phyloP scores from a whole-genome alignment of 2,797 vertebrate species.

The Esox lucius region DNA sequence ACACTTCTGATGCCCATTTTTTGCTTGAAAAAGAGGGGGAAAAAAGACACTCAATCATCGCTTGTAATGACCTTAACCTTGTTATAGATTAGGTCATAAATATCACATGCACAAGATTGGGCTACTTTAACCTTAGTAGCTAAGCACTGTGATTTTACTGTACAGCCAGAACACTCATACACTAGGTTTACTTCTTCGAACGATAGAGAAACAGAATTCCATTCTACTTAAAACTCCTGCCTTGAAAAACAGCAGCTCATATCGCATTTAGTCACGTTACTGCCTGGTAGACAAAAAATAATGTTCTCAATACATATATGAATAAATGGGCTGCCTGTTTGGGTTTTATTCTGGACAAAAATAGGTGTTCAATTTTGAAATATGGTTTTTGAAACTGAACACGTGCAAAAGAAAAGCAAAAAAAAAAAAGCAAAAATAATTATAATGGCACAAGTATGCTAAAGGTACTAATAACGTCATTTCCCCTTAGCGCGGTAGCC shows the following conservation, averaged over 20 bases:
- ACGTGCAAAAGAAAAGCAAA: slow-evolving; percentile 59
- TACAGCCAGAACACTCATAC: slow-evolving; percentile 37
- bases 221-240: slow-evolving; percentile 45
- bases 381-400: slow-evolving; percentile 53
- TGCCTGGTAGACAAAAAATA: slow-evolving; percentile 38
- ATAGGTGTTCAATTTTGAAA: slow-evolving; percentile 40
- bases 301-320: slow-evolving; percentile 35
- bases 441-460: slow-evolving; percentile 62
- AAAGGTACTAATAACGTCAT: slow-evolving; percentile 58
- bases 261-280: slow-evolving; percentile 39
- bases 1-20: slow-evolving; percentile 35
- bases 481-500: slow-evolving; percentile 59
- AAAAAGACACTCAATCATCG: slow-evolving; percentile 44
- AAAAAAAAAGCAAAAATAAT: slow-evolving; percentile 3
- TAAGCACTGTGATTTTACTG: slow-evolving; percentile 36
- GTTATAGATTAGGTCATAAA: slow-evolving; percentile 49
- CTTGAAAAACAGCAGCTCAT: slow-evolving; percentile 53
- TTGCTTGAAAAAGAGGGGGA: slow-evolving; percentile 28
- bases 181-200: slow-evolving; percentile 36
- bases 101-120: slow-evolving; percentile 52
- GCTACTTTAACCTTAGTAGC: slow-evolving; percentile 37
- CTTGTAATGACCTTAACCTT: slow-evolving; percentile 40
- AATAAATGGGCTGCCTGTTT: slow-evolving; percentile 31
- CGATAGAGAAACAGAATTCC: slow-evolving; percentile 31
- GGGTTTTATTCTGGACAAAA: slow-evolving; percentile 43